Evolutionary conservation across 1,140 invertebrate species (phyloP), one percentile per base, ranked within the genome.

Genomic region (Drosophila orena): DNA sequence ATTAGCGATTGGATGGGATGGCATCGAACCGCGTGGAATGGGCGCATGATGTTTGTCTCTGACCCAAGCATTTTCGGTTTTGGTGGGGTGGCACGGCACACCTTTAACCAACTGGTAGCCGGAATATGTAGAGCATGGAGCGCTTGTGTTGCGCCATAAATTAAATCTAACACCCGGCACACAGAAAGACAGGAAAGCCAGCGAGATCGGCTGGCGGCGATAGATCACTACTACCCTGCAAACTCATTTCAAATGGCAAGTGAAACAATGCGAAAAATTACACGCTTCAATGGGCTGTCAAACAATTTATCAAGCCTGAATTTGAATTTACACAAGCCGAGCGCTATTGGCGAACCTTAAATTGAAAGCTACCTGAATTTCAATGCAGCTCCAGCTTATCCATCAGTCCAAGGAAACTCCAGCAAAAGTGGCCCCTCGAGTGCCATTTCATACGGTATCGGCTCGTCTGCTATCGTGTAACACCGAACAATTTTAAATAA

Each of bases 51-150:
- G 52, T 55, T 38, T 55, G 46, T 44, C 34, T 60, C 50, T 77
- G 74, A 68, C 73, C 74, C 73, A 61, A 77, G 61, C 72, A 76
- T 56, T 76, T 54, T 40, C 22, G 37, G 37, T 38, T 38, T 38
- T 17, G 50, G 44, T 17, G 22, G 38, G 44, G 37, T 22, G 69
- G 60, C 76, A 54, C 60, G 69, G 60, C 76, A 54, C 60, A 59
- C 55, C 72, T 75, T 75, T 75, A 46, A 64, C 72, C 61, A 75
- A 75, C 71, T 75, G 60, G 46, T 58, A 78, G 70, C 64, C 56
- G 70, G 75, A 84, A 84, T 86, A 86, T 86, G 83, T 86, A 86
- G 83, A 88, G 84, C 83, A 88, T 88, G 83, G 60, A 88, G 79
- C 71, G 78, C 81, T 85, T 75, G 54, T 77, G 73, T 77, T 76